phyloP scores from a whole-genome alignment of 2,113 vertebrate species.

The Strix uralensis region DNA sequence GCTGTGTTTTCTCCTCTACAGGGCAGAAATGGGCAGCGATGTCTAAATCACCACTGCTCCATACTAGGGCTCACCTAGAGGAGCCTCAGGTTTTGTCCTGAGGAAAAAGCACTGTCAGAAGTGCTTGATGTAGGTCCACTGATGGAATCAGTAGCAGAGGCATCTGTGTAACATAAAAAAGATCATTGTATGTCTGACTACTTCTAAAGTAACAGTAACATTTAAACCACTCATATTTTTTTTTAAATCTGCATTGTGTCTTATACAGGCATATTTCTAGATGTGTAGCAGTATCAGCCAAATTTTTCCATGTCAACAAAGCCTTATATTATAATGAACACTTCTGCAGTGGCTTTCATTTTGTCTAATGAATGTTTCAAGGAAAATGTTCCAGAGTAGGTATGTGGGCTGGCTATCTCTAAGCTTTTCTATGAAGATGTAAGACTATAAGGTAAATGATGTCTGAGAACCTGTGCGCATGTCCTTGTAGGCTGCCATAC shows the following conservation, averaged over 20 bases:
- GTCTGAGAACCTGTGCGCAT: neutral
- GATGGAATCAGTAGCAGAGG: neutral
- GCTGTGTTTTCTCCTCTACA: neutral
- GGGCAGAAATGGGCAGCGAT: neutral
- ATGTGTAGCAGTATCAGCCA: neutral
- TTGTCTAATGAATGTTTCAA: neutral
- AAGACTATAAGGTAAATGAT: neutral
- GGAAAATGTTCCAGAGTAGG: neutral
- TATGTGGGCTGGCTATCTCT: rapidly evolving
- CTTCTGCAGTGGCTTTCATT: neutral
- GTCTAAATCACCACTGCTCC: neutral
- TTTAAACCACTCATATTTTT: neutral
- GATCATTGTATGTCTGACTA: neutral
- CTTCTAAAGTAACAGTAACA: neutral
- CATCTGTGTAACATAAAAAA: neutral
- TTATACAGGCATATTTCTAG: neutral
- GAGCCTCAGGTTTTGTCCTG: neutral
- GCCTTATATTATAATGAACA: neutral
- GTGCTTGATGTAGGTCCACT: neutral
- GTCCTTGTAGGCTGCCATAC: neutral
- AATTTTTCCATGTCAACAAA: neutral
- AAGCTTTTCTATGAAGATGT: neutral
- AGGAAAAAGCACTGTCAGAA: neutral
- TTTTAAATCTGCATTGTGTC: neutral
- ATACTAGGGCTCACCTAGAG: neutral